phyloP scores from a whole-genome alignment of 2,888 invertebrate genomes.

The Alentia gelatinosa region DNA sequence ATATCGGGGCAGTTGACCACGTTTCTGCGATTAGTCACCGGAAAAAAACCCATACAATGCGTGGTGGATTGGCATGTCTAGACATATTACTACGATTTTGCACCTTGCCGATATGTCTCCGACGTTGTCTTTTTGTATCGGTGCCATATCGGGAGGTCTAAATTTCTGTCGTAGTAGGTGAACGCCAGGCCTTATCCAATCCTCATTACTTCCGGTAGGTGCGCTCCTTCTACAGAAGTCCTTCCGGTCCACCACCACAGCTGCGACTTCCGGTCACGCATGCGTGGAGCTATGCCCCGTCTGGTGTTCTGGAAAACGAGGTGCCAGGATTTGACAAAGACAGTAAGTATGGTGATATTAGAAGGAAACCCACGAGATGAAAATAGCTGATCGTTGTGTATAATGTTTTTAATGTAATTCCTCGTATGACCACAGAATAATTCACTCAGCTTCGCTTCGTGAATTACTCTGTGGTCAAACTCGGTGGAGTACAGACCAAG shows the following conservation, averaged over 20 bases:
- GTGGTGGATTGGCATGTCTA: not conserved
- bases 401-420: too few species aligned
- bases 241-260: not conserved
- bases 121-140: not conserved
- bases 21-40: too few species aligned
- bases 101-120: not conserved
- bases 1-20: too few species aligned
- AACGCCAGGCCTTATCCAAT: not conserved
- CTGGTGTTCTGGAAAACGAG: not conserved
- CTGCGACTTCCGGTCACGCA: not conserved
- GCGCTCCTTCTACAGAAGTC: not conserved
- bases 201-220: not conserved
- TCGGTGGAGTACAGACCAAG: too few species aligned
- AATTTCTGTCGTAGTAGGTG: not conserved
- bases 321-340: not conserved
- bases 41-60: not conserved
- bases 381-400: too few species aligned
- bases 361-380: too few species aligned
- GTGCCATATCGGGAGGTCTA: not conserved
- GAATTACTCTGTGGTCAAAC: too few species aligned
- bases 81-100: not conserved
- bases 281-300: not conserved
- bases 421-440: too few species aligned
- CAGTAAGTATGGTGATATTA: not conserved
- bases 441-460: too few species aligned